Conservation (phyloP, 2,888 invertebrate genomes). For the Tuta absoluta region DNA sequence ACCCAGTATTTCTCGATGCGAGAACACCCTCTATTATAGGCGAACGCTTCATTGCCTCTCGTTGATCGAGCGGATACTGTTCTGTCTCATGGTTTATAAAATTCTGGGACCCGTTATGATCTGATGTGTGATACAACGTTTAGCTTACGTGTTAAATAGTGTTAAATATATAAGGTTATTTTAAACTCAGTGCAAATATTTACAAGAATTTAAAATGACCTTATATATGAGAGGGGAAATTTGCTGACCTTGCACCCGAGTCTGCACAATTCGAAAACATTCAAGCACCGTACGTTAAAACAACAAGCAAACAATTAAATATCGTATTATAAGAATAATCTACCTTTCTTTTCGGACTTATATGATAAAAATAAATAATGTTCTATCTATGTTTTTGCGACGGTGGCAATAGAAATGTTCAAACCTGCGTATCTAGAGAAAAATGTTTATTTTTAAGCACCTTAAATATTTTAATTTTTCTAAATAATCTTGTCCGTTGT, state of each 20-base stretch:
- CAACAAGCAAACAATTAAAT: slow-evolving; percentile 35
- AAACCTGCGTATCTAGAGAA: not conserved
- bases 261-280: slow-evolving; percentile 57
- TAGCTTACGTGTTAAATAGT: slow-evolving; percentile 39
- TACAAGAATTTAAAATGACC: too few species aligned
- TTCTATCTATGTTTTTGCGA: not conserved
- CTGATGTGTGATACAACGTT: slow-evolving; percentile 59
- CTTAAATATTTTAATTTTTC: not conserved
- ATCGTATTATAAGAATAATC: not conserved
- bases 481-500: slow-evolving; percentile 11
- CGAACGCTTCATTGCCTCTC: slow-evolving; percentile 70
- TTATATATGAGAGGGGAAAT: slow-evolving; percentile 64
- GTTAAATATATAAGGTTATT: slow-evolving; percentile 35
- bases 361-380: slow-evolving; percentile 8
- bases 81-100: slow-evolving; percentile 70
- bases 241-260: slow-evolving; percentile 64
- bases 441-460: not conserved
- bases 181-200: too few species aligned
- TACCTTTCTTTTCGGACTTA: not conserved
- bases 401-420: not conserved
- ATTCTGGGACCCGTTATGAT: slow-evolving; percentile 67
- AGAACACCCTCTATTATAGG: slow-evolving; percentile 54
- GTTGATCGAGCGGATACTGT: slow-evolving; percentile 66
- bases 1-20: slow-evolving; percentile 20
- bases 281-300: slow-evolving; percentile 42